Evolutionary conservation across 2,113 vertebrate genomes (phyloP), one percentile per base, ranked within the genome.

Genomic region (Cyanoramphus novaezelandiae): DNA sequence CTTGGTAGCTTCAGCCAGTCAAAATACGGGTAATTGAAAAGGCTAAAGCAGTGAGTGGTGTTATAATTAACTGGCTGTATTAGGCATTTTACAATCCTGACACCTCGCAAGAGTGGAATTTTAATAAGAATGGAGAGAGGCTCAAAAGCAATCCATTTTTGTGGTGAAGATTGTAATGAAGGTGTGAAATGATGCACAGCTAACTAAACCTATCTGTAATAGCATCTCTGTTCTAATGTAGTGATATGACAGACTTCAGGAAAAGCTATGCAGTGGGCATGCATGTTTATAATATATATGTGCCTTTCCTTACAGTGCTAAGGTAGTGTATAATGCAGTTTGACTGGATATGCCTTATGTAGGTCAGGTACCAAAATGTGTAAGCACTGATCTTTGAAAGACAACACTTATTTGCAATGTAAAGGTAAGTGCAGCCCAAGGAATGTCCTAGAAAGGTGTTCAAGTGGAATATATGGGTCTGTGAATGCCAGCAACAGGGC

Each of bases 11-110:
- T 72, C 87, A 91, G 86, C 64, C 7, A 11, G 70, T 50, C 47
- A 83, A 95, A 97, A 92, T 2, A 35, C 0, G 31, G 35, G 53
- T 96, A 95, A 95, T 91, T 94, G 78, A 85, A 92, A 96, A 97
- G 95, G 95, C 95, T 96, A 95, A 94, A 90, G 94, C 55, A 74
- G 75, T 35, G 86, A 77, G 46, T 17, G 6, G 69, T 46, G 60
- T 94, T 96, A 85, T 95, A 97, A 98, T 98, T 97, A 98, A 97
- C 93, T 95, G 96, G 79, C 87, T 10, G 8, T 81, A 91, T 96
- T 97, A 96, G 86, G 83, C 96, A 62, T 97, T 97, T 97, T 96
- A 90, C 88, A 94, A 57, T 94, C 96, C 90, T 92, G 93, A 97
- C 82, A 95, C 93, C 70, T 87, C 21, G 17, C 96, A 82, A 96